phyloP scores from a whole-genome alignment of 2,113 vertebrate species.

The Prietella phreatophila region DNA sequence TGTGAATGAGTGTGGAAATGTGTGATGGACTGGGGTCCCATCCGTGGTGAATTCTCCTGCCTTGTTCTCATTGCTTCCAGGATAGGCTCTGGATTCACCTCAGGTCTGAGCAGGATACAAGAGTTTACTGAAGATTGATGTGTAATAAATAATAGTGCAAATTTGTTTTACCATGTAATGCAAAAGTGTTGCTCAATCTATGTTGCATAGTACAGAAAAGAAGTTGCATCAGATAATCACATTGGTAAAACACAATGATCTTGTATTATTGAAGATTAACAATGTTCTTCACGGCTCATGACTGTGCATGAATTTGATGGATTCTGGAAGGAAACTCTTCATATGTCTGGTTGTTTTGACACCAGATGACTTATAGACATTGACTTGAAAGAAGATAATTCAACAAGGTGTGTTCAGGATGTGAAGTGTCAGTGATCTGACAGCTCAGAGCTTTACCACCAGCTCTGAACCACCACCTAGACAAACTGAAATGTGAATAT shows the following conservation, averaged over 20 bases:
- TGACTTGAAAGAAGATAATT: not conserved
- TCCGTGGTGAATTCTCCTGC: not conserved
- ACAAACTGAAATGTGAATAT: not conserved
- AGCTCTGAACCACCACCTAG: not conserved
- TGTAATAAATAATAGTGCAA: not conserved
- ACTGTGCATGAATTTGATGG: not conserved
- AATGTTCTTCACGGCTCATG: not conserved
- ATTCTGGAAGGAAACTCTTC: not conserved
- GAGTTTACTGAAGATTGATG: not conserved
- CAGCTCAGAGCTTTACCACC: not conserved
- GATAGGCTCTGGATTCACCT: not conserved
- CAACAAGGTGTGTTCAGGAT: not conserved
- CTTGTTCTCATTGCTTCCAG: not conserved
- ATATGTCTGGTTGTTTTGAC: not conserved
- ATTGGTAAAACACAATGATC: not conserved
- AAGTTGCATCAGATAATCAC: not conserved
- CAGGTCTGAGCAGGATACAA: not conserved
- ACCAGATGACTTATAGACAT: not conserved
- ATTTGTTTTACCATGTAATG: not conserved
- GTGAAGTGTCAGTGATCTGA: not conserved
- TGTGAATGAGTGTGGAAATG: not conserved
- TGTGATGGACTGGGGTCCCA: not conserved
- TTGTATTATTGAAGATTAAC: not conserved
- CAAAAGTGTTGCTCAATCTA: not conserved
- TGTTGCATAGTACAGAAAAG: not conserved